phyloP scores from a whole-genome alignment of 2,113 vertebrate species.

The Dasyurus viverrinus region DNA sequence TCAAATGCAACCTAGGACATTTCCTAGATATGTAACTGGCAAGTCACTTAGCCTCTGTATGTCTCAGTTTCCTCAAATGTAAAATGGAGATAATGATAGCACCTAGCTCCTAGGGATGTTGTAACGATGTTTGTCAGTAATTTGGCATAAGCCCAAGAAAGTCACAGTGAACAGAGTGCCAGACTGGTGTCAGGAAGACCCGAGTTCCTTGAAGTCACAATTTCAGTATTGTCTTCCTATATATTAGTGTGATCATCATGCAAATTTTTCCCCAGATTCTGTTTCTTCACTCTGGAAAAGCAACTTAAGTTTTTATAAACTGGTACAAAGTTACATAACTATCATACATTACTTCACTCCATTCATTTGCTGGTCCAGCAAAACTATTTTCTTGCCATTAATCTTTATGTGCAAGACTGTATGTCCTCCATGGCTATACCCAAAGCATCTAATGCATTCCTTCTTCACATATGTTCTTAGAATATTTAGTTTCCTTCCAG shows the following conservation, averaged over 20 bases:
- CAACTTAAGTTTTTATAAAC: too few species aligned
- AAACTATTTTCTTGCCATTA: background rate
- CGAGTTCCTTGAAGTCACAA: background rate
- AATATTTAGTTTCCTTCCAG: background rate
- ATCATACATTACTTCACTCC: background rate
- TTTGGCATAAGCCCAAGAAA: accelerated
- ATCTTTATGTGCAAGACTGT: background rate
- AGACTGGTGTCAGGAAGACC: background rate
- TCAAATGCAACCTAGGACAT: too few species aligned
- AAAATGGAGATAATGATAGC: background rate
- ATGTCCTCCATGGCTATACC: background rate
- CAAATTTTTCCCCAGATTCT: background rate
- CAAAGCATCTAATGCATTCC: background rate
- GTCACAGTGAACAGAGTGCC: background rate
- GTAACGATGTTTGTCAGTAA: background rate
- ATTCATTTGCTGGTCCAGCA: background rate
- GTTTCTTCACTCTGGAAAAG: background rate
- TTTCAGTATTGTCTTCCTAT: background rate
- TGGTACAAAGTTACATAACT: background rate
- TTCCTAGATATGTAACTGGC: too few species aligned
- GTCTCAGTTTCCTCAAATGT: too few species aligned
- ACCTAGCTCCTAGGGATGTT: background rate
- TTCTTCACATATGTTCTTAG: background rate
- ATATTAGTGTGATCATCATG: background rate
- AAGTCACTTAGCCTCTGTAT: too few species aligned